phyloP scores from a whole-genome alignment of 2,113 vertebrate genomes.

The Gopherus evgoodei region DNA sequence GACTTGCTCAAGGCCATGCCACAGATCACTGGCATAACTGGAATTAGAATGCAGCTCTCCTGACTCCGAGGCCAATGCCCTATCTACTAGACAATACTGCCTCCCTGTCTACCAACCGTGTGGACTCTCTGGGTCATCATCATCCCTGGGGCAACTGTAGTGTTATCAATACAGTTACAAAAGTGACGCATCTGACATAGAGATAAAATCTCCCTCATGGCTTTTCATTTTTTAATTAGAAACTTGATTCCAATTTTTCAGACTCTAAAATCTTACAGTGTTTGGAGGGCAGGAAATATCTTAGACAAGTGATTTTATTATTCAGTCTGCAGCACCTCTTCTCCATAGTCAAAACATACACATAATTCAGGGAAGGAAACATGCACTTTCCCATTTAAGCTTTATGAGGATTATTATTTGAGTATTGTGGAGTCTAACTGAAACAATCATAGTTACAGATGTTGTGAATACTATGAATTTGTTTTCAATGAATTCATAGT shows the following conservation, averaged over 20 bases:
- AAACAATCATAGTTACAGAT: neutral
- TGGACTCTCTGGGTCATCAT: neutral
- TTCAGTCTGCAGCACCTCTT: neutral
- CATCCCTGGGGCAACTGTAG: neutral
- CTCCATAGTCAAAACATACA: neutral
- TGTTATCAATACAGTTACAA: neutral
- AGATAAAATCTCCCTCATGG: rapidly evolving
- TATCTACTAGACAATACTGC: neutral
- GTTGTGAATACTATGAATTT: neutral
- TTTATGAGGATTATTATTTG: neutral
- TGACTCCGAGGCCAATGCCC: neutral
- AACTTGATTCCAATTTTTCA: neutral
- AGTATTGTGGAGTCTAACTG: neutral
- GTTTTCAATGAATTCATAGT: neutral
- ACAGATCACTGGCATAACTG: neutral
- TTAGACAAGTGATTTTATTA: neutral
- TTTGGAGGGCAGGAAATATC: neutral
- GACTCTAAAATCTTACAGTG: rapidly evolving
- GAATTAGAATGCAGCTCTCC: neutral
- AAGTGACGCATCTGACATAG: rapidly evolving
- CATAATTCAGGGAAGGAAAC: neutral
- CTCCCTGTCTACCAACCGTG: neutral
- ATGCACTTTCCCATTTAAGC: neutral
- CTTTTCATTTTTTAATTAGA: neutral
- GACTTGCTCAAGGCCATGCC: neutral